phyloP scores from a whole-genome alignment of 2,797 vertebrate genomes.

The Aselliscus stoliczkanus region DNA sequence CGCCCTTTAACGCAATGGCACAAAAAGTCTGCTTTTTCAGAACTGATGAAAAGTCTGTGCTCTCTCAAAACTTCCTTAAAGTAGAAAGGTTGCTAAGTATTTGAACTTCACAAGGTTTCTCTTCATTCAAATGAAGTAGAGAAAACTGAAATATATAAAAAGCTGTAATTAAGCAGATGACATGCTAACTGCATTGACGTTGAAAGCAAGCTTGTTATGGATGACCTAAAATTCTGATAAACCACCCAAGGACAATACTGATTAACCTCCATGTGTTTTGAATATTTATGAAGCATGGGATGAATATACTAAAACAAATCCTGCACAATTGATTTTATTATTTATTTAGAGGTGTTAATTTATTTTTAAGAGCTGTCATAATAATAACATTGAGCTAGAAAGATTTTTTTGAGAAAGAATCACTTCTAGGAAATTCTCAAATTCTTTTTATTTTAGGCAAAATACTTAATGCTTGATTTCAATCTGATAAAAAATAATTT shows the following conservation, averaged over 20 bases:
- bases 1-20: background rate
- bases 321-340: background rate
- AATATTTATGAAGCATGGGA: background rate
- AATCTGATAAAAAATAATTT: slow-evolving; percentile 18
- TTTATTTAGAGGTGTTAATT: background rate
- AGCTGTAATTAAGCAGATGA: slow-evolving; percentile 24
- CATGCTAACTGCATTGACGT: slow-evolving; percentile 11
- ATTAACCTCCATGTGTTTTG: background rate
- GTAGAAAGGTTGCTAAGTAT: background rate
- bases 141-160: slow-evolving; percentile 43
- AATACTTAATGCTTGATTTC: background rate
- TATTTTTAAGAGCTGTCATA: background rate
- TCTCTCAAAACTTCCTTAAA: slow-evolving; percentile 14
- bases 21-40: slow-evolving; percentile 33
- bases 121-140: slow-evolving; percentile 11
- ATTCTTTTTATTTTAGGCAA: slow-evolving; percentile 26
- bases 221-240: slow-evolving; percentile 22
- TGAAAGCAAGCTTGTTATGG: slow-evolving; percentile 26
- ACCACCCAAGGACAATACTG: background rate
- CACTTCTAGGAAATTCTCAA: background rate
- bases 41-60: background rate
- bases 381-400: background rate
- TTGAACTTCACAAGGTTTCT: slow-evolving; percentile 46
- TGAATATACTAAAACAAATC: background rate
- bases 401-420: background rate